phyloP scores from a whole-genome alignment of 1,140 invertebrate genomes.

The Drosophila busckii region DNA sequence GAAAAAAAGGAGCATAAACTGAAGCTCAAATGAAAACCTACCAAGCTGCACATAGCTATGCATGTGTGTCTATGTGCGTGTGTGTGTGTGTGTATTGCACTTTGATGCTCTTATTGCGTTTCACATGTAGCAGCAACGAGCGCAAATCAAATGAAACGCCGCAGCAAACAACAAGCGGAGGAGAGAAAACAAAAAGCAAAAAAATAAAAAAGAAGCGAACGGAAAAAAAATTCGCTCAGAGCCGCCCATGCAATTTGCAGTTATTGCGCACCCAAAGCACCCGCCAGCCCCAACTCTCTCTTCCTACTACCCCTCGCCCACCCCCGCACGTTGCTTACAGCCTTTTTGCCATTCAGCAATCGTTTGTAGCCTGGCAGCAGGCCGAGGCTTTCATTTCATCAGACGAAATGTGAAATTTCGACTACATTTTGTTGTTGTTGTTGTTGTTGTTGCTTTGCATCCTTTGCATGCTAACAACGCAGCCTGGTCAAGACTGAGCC shows the following conservation, averaged over 20 bases:
- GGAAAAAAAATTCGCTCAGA: constrained; percentile 59
- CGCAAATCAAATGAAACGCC: constrained; percentile 73
- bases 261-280: constrained; percentile 55
- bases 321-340: too few species aligned
- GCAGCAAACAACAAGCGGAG: constrained; percentile 31
- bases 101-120: constrained; percentile 76
- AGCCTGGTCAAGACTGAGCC: constrained; percentile 5
- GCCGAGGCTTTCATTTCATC: constrained; percentile 68
- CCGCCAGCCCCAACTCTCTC: background rate
- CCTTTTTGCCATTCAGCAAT: too few species aligned
- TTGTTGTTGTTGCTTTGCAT: constrained; percentile 14
- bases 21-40: constrained; percentile 63
- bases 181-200: background rate
- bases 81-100: constrained; percentile 45
- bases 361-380: constrained; percentile 29
- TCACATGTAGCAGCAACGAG: constrained; percentile 31
- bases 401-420: constrained; percentile 60
- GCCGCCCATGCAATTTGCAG: constrained; percentile 74
- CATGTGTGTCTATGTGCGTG: constrained; percentile 19
- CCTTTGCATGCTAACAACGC: constrained; percentile 47
- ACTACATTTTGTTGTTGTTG: constrained; percentile 24
- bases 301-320: background rate
- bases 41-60: constrained; percentile 36
- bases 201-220: constrained; percentile 1
- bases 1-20: constrained; percentile 1